A percentile compares a stretch with the other conserved stretches of the same genome.
Conservation (phyloP, 2,888 invertebrate genomes). For the Subacronicta megacephala region DNA sequence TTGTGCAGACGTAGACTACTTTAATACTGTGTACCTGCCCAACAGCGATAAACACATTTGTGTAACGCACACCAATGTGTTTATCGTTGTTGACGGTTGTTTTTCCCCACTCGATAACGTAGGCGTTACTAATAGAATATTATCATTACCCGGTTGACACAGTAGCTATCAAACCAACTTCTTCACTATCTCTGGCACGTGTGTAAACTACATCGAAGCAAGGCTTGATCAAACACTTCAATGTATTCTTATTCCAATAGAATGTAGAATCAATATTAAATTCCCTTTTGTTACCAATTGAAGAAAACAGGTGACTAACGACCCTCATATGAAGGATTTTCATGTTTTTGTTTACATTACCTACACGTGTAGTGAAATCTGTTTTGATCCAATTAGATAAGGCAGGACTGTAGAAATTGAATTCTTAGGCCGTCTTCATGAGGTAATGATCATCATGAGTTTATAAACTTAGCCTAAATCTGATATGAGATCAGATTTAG, state of each 20-base stretch:
- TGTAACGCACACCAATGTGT: too few relatives aligned
- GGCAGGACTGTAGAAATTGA: too few relatives aligned
- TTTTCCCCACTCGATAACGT: slow-evolving; percentile 26
- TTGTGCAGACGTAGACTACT: too few relatives aligned
- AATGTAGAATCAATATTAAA: slow-evolving; percentile 13
- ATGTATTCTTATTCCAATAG: slow-evolving; percentile 13
- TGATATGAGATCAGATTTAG: too few relatives aligned
- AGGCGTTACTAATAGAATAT: slow-evolving; percentile 9
- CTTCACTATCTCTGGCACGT: slow-evolving; percentile 41
- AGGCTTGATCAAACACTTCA: slow-evolving; percentile 32
- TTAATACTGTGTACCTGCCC: too few relatives aligned
- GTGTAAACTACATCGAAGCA: slow-evolving; percentile 26
- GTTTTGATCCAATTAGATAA: slow-evolving; percentile 1
- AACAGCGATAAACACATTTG: background rate
- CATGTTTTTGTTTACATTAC: slow-evolving; percentile 4
- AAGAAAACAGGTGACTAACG: slow-evolving; percentile 4
- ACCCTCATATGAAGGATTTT: background rate
- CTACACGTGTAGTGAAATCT: slow-evolving; percentile 11
- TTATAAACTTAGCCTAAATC: too few relatives aligned
- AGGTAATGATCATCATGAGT: too few relatives aligned
- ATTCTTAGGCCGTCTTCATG: too few relatives aligned
- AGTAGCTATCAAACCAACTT: slow-evolving; percentile 13
- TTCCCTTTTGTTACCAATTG: slow-evolving; percentile 13
- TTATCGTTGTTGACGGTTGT: too few relatives aligned
- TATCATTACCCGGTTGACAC: slow-evolving; percentile 29